A percentile compares a stretch with the other conserved stretches of the same genome.
Evolutionary conservation across 1,140 invertebrate species (phyloP).

Genomic region (Cyclargus thomasi): DNA sequence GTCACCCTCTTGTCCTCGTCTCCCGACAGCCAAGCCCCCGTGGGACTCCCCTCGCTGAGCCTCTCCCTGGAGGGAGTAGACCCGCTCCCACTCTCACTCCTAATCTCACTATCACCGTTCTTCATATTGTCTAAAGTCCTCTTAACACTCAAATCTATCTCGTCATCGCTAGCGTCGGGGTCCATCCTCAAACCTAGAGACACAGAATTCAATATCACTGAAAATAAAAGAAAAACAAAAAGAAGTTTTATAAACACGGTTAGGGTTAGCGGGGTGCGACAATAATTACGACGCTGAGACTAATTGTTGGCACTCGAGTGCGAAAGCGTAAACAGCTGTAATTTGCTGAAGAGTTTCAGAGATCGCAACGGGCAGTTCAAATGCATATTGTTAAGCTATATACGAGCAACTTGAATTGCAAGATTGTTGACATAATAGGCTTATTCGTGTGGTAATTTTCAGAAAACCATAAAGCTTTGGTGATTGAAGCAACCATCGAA

Average conservation of each 20-base stretch:
- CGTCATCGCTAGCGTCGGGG: conserved; percentile 70
- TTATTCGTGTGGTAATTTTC: too few species aligned
- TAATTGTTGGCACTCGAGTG: not conserved
- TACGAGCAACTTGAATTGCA: too few species aligned
- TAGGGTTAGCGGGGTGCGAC: not conserved
- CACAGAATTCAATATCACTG: conserved; percentile 75
- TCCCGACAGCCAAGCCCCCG: conserved; percentile 55
- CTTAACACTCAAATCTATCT: conserved; percentile 70
- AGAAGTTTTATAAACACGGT: conserved; percentile 42
- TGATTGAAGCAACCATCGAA: too few species aligned
- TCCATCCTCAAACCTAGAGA: conserved; percentile 73
- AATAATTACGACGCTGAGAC: not conserved
- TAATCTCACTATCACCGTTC: conserved; percentile 70
- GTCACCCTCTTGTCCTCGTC: conserved; percentile 79
- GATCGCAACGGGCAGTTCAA: not conserved
- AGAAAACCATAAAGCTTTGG: too few species aligned
- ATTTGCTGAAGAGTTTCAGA: not conserved
- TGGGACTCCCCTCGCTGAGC: conserved; percentile 53
- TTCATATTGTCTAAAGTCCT: conserved; percentile 73
- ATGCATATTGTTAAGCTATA: not conserved
- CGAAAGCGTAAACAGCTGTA: not conserved
- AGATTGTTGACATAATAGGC: too few species aligned
- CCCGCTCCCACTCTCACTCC: conserved; percentile 63
- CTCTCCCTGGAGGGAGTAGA: conserved; percentile 53
- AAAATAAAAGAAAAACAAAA: conserved; percentile 70